phyloP scores from a whole-genome alignment of 1,140 invertebrate species.

The Agraylea sexmaculata region DNA sequence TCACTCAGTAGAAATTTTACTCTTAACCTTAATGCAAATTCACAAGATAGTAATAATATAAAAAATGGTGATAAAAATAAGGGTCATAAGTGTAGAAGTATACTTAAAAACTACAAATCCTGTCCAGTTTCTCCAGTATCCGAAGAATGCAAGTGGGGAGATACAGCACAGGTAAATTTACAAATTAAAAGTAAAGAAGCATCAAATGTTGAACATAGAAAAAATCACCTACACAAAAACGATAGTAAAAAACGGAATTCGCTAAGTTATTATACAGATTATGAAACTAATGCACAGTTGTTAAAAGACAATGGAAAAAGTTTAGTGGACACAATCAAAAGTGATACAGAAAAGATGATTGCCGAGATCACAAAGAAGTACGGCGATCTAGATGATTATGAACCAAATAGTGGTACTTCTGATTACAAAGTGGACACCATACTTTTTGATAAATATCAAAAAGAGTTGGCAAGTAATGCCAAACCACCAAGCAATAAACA shows the following conservation, averaged over 20 bases:
- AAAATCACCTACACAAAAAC: neutral
- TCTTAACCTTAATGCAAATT: constrained; percentile 25
- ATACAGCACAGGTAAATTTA: constrained; percentile 26
- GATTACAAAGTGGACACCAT: constrained; percentile 30
- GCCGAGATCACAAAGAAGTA: constrained; percentile 48
- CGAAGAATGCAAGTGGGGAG: constrained; percentile 51
- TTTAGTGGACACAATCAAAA: constrained; percentile 46
- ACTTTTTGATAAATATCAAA: constrained; percentile 9
- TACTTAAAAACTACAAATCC: constrained; percentile 55
- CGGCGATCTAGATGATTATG: constrained; percentile 44
- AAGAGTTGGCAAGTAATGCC: constrained; percentile 11
- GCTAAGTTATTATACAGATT: constrained; percentile 43
- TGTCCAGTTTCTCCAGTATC: constrained; percentile 55
- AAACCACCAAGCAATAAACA: constrained; percentile 30
- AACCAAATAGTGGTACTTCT: constrained; percentile 25
- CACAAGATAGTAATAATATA: constrained; percentile 13
- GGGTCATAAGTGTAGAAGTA: constrained; percentile 37
- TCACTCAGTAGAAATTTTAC: constrained; percentile 34
- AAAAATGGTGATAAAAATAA: constrained; percentile 10
- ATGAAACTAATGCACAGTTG: constrained; percentile 35
- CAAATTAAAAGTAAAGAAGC: constrained; percentile 21
- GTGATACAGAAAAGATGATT: constrained; percentile 49
- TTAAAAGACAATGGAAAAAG: constrained; percentile 44
- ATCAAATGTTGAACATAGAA: constrained; percentile 12
- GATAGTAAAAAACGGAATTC: constrained; percentile 38